These are phyloP conservation scores for Onchidella celtica DNA, from an alignment of 2,888 invertebrate genomes.

Conservation along the genomic window DNA sequence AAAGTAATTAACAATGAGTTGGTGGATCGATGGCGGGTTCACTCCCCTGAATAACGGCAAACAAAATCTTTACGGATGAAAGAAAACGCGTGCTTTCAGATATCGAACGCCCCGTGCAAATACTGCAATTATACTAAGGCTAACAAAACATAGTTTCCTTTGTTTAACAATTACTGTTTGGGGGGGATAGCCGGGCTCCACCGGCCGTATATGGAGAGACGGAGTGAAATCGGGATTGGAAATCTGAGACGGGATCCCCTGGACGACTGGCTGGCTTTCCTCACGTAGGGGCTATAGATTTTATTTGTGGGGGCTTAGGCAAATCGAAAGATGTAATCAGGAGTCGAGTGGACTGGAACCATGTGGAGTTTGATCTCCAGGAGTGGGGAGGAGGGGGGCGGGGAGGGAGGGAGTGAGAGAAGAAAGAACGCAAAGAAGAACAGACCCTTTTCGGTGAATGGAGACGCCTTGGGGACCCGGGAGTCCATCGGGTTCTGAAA, in stretches of 20 bases:
- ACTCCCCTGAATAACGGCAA: too few relatives aligned
- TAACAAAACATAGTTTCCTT: slow-evolving; percentile 16
- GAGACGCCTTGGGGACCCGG: background rate
- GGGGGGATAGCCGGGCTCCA: too few relatives aligned
- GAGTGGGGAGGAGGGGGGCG: background rate
- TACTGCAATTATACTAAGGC: slow-evolving; percentile 15
- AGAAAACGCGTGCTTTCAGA: background rate
- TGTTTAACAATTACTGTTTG: background rate
- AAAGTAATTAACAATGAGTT: too few relatives aligned
- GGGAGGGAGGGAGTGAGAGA: background rate
- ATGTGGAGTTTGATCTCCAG: slow-evolving; percentile 17
- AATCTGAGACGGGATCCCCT: too few relatives aligned
- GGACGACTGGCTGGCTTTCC: too few relatives aligned
- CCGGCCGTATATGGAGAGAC: too few relatives aligned
- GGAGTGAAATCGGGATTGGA: too few relatives aligned
- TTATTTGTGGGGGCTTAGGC: background rate
- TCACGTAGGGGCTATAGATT: background rate
- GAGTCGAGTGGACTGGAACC: background rate
- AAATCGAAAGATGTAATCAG: slow-evolving; percentile 6
- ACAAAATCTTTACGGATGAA: slow-evolving; percentile 15
- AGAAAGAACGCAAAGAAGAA: background rate
- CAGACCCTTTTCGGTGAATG: background rate
- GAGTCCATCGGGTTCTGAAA: background rate
- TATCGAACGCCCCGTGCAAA: slow-evolving; percentile 11
- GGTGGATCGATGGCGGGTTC: too few relatives aligned